Conservation (phyloP, 2,888 invertebrate species). For the Stictocephala bisonia region DNA sequence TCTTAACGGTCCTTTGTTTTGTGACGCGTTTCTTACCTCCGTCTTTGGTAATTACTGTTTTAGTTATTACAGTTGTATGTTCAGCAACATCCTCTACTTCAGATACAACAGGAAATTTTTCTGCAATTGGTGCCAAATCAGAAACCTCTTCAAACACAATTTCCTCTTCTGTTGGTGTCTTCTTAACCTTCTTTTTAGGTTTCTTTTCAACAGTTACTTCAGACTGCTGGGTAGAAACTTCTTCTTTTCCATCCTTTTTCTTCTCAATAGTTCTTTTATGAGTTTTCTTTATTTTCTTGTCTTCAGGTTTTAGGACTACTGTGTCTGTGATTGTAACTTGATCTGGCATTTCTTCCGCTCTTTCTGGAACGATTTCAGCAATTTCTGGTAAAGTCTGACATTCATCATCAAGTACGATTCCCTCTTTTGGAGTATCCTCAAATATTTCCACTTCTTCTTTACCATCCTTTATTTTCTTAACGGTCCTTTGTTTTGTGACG, state of each 20-base stretch:
- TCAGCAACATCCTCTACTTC: not conserved
- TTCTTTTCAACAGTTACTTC: no score
- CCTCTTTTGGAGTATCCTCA: constrained; percentile 38
- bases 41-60: not conserved
- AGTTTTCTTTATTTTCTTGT: not conserved
- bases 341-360: constrained; percentile 59
- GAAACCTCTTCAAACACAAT: constrained; percentile 58
- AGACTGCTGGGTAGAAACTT: no score
- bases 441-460: constrained; percentile 22
- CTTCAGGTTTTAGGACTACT: not conserved
- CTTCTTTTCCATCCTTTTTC: no score
- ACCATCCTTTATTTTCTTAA: constrained; percentile 1
- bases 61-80: not conserved
- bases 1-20: constrained; percentile 46
- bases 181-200: no score
- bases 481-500: constrained; percentile 18
- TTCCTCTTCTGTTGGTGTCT: constrained; percentile 24
- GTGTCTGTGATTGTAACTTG: constrained; percentile 47
- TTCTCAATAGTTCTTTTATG: not conserved
- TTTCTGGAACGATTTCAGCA: constrained; percentile 56
- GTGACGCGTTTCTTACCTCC: constrained; percentile 12
- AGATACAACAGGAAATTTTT: not conserved
- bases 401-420: constrained; percentile 28
- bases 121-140: constrained; percentile 59
- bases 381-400: constrained; percentile 56